phyloP scores from a whole-genome alignment of 2,797 vertebrate genomes.

The Monodelphis domestica region DNA sequence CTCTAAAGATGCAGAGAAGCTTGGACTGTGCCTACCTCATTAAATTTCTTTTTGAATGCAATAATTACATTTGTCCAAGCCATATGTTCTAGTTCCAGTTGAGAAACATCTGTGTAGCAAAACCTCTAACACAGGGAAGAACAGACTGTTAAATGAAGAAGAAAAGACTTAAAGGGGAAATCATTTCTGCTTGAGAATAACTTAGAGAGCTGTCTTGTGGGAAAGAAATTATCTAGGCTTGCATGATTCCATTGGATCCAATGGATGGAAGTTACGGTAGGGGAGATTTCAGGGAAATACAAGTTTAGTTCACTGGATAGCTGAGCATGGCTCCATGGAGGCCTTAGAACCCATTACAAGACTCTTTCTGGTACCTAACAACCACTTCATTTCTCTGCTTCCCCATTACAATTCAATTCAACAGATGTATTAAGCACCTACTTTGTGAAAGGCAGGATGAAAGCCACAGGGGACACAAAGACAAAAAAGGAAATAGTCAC shows the following conservation, averaged over 20 bases:
- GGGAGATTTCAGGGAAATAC: neutral
- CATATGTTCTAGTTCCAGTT: slow-evolving; percentile 30
- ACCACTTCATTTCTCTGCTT: too few species aligned
- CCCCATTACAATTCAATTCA: neutral
- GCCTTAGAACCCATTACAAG: neutral
- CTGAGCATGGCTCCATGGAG: neutral
- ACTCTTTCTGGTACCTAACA: too few species aligned
- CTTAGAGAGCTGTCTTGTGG: neutral
- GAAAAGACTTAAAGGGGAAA: slow-evolving; percentile 8
- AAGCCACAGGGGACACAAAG: neutral
- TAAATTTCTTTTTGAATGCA: slow-evolving; percentile 33
- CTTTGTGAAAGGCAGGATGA: neutral
- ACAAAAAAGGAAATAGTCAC: neutral
- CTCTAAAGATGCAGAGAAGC: slow-evolving; percentile 37
- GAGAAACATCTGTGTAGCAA: slow-evolving; percentile 47
- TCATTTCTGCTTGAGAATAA: neutral
- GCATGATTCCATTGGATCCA: neutral
- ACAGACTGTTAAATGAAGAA: slow-evolving; percentile 30
- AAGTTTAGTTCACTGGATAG: neutral
- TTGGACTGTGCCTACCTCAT: slow-evolving; percentile 9
- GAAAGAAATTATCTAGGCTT: neutral
- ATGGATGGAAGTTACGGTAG: neutral
- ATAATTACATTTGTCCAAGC: slow-evolving; percentile 51
- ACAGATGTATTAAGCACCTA: neutral
- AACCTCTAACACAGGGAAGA: slow-evolving; percentile 34